Evolutionary conservation across 2,888 invertebrate species (phyloP), one percentile per base, ranked within the genome.

Genomic region (Operophtera brumata): DNA sequence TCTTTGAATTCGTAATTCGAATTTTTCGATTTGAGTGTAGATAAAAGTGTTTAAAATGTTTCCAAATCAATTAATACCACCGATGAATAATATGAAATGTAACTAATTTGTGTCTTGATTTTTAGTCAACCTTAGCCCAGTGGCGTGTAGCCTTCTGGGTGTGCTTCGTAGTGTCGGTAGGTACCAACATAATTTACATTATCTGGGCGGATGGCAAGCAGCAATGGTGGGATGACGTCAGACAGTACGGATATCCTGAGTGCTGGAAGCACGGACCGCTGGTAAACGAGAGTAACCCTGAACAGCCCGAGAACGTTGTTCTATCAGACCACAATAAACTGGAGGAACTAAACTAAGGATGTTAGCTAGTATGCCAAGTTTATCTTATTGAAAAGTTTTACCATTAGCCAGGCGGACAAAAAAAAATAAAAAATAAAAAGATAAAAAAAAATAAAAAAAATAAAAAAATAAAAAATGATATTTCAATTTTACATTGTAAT

Each of bases 141-240:
- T 86, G 86, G 95, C 86, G 93, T 28, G 73, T 91, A 0, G 94
- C 95, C 0, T 95, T 95, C 74, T 94, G 94, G 93, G 93, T 95
- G 26, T 92, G 94, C 32, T 91, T 94, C 50, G 92, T 75, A 0
- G 92, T 94, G 1, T 88, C 94, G 48, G 76, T 92, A 0, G 78
- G 91, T 0, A 93, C 94, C 0, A 94, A 94, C 71, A 64, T 93
- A 0, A 82, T 94, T 1, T 95, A 93, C 78, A 80, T 93, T 28
- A 69, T 93, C 35, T 94, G 91, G 80, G 94, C 93, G 0, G 93
- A 93, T 51, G 94, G 94, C 0, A 93, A 94, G 54, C 92, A 93
- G 39, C 94, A 95, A 66, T 91, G 92, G 73, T 95, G 95, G 95
- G 94, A 95, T 69, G 91, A 93, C 62, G 91, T 92, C 1, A 75